Evolutionary conservation across 2,888 invertebrate species (phyloP).

Genomic region (Anorthoa munda): DNA sequence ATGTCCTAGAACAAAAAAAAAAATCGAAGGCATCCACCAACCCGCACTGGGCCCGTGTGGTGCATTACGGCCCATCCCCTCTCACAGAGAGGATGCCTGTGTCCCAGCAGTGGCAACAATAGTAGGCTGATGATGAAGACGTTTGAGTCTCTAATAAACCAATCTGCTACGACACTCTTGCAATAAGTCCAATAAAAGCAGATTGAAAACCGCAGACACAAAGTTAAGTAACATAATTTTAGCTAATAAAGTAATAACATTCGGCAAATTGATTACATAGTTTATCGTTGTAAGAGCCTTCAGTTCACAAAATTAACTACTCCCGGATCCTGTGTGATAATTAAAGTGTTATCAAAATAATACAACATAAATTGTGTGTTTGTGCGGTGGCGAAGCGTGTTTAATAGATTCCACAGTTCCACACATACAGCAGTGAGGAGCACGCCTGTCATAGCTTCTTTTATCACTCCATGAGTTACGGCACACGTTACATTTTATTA

Average conservation of each 20-base stretch:
- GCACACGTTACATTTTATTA: constrained; percentile 82
- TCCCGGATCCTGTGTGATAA: constrained; percentile 49
- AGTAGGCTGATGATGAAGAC: no score
- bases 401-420: constrained; percentile 85
- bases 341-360: constrained; percentile 58
- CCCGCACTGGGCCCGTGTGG: no score
- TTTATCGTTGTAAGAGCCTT: constrained; percentile 10
- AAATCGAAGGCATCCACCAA: no score
- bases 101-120: no score
- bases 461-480: constrained; percentile 83
- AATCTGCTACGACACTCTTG: not conserved
- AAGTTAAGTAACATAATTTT: not conserved
- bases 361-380: constrained; percentile 48
- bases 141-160: constrained; percentile 20
- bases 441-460: constrained; percentile 78
- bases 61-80: no score
- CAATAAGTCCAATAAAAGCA: not conserved
- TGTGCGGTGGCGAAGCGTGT: constrained; percentile 65
- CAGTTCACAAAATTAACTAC: constrained; percentile 18
- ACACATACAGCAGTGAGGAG: constrained; percentile 73
- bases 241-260: not conserved
- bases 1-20: no score
- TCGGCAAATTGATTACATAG: constrained; percentile 1
- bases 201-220: not conserved
- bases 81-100: no score